A percentile compares a stretch with the other conserved stretches of the same genome.
phyloP scores from a whole-genome alignment of 2,888 invertebrate genomes.

The Peribatodes rhomboidaria region DNA sequence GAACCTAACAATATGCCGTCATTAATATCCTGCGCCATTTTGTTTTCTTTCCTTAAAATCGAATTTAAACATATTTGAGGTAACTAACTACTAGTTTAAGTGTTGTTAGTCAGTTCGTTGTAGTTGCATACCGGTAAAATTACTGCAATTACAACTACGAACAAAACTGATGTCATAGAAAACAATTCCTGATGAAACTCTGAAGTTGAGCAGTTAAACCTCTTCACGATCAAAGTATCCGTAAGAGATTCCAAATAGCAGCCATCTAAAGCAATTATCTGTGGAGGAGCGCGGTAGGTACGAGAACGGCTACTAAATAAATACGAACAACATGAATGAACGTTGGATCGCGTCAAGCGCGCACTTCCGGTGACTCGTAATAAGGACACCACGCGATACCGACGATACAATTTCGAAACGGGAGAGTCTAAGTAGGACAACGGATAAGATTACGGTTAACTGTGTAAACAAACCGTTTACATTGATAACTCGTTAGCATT shows the following conservation, averaged over 20 bases:
- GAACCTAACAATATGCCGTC: too few relatives aligned
- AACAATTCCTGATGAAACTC: neutral
- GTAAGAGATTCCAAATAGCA: conserved; percentile 1
- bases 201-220: neutral
- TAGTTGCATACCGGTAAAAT: too few relatives aligned
- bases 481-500: conserved; percentile 83
- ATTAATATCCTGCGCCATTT: too few relatives aligned
- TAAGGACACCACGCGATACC: conserved; percentile 81
- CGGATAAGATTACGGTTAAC: conserved; percentile 86
- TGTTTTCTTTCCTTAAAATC: too few relatives aligned
- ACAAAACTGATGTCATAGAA: too few relatives aligned
- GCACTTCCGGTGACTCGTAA: conserved; percentile 79
- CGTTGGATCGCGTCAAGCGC: conserved; percentile 72
- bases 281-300: conserved; percentile 64
- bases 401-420: conserved; percentile 84
- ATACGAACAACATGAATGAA: conserved; percentile 81
- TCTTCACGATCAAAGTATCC: neutral
- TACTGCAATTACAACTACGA: too few relatives aligned
- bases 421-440: conserved; percentile 85
- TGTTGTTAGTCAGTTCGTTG: too few relatives aligned
- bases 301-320: conserved; percentile 67
- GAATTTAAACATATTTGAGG: too few relatives aligned
- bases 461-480: conserved; percentile 85
- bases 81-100: too few relatives aligned
- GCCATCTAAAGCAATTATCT: conserved; percentile 55